A percentile compares a stretch with the other conserved stretches of the same genome.
phyloP scores from a whole-genome alignment of 2,888 invertebrate species.

The Tetranychus piercei region DNA sequence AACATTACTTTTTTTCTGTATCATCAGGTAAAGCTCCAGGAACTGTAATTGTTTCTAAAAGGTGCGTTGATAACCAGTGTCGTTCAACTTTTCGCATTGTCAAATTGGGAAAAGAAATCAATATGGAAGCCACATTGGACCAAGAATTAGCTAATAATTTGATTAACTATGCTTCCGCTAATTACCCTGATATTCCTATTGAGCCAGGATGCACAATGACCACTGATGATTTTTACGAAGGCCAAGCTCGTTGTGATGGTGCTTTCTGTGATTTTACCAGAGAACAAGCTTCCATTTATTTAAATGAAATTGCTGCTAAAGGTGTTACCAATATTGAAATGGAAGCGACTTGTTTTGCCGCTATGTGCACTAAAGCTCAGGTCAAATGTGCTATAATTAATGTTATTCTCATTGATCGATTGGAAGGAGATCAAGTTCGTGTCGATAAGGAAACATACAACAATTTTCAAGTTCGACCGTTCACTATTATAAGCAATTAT shows the following conservation, averaged over 20 bases:
- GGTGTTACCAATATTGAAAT: constrained; percentile 91
- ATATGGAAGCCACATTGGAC: constrained; percentile 66
- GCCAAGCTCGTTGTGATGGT: constrained; percentile 78
- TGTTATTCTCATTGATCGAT: constrained; percentile 71
- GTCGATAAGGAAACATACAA: constrained; percentile 70
- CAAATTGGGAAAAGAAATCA: constrained; percentile 52
- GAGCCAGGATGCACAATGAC: constrained; percentile 85
- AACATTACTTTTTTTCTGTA: no score
- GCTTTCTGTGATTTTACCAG: constrained; percentile 87
- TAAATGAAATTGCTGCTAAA: constrained; percentile 42
- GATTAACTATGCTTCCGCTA: constrained; percentile 6
- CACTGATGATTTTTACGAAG: constrained; percentile 94
- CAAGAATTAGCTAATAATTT: constrained; percentile 53
- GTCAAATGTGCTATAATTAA: constrained; percentile 83
- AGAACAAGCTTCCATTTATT: constrained; percentile 70
- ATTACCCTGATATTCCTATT: constrained; percentile 6
- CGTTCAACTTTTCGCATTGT: constrained; percentile 41
- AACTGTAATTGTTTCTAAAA: constrained; percentile 78
- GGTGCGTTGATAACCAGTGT: constrained; percentile 69
- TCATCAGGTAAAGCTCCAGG: constrained; percentile 51
- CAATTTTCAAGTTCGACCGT: constrained; percentile 72
- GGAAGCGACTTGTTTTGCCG: constrained; percentile 84
- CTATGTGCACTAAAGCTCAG: constrained; percentile 77
- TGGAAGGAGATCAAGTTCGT: constrained; percentile 79
- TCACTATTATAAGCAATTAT: constrained; percentile 39